Evolutionary conservation across 2,888 invertebrate genomes (phyloP).

Genomic region (Leistus spinibarbis): DNA sequence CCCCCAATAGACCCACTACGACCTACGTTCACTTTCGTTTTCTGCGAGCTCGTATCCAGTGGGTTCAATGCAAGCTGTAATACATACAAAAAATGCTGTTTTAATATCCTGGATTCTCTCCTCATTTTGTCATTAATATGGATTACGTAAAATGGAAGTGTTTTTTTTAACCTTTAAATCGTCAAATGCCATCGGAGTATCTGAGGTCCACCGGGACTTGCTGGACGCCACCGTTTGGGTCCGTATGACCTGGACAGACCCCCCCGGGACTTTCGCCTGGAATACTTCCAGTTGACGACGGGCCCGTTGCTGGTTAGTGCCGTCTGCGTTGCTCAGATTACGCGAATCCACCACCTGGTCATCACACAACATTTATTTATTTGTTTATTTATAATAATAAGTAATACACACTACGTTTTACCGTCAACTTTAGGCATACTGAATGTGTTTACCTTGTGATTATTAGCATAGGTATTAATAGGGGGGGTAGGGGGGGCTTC

Average conservation of each 20-base stretch:
- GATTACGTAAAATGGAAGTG: neutral
- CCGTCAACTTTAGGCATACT: neutral
- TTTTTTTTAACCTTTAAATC: slow-evolving; percentile 52
- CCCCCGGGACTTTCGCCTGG: slow-evolving; percentile 70
- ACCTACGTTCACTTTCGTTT: slow-evolving; percentile 60
- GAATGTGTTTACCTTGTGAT: neutral
- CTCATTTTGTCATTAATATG: no score
- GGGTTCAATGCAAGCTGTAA: slow-evolving; percentile 59
- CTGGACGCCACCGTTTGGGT: slow-evolving; percentile 58
- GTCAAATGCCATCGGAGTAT: slow-evolving; percentile 49
- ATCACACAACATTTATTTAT: no score
- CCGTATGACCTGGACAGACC: slow-evolving; percentile 73
- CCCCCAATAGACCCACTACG: slow-evolving; percentile 58
- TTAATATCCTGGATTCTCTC: no score
- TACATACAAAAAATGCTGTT: neutral
- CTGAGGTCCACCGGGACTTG: slow-evolving; percentile 51
- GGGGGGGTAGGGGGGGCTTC: no score
- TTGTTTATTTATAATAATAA: neutral
- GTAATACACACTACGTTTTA: neutral
- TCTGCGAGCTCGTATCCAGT: slow-evolving; percentile 60
- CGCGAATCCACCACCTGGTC: slow-evolving; percentile 62
- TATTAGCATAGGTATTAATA: no score
- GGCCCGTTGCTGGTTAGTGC: slow-evolving; percentile 60
- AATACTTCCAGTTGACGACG: slow-evolving; percentile 71
- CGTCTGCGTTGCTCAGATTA: slow-evolving; percentile 60